A percentile compares a stretch with the other conserved stretches of the same genome.
Conservation (phyloP, 1,140 invertebrate genomes). For the Diabrotica virgifera region DNA sequence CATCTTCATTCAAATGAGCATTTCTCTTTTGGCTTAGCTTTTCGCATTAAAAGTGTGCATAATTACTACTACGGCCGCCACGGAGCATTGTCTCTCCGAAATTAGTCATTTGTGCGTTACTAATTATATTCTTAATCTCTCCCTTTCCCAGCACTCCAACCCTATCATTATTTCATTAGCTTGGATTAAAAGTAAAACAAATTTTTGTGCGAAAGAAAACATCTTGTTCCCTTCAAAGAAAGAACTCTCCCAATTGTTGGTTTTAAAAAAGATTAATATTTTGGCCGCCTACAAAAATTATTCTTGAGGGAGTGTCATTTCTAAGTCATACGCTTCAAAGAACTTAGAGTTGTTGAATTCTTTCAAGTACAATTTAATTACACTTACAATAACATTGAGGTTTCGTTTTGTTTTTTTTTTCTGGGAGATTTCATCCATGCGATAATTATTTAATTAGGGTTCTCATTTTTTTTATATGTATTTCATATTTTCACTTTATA, state of each 20-base stretch:
- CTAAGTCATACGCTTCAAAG: not conserved
- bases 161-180: slow-evolving; percentile 34
- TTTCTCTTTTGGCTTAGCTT: slow-evolving; percentile 32
- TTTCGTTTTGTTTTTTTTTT: no score
- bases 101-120: slow-evolving; percentile 47
- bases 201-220: slow-evolving; percentile 22
- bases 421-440: no score
- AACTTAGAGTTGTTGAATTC: not conserved
- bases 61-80: slow-evolving; percentile 46
- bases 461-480: no score
- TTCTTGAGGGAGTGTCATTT: not conserved
- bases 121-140: slow-evolving; percentile 46
- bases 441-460: no score
- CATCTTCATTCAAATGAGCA: slow-evolving; percentile 49
- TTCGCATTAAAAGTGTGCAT: slow-evolving; percentile 48
- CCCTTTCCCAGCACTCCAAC: slow-evolving; percentile 25
- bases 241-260: slow-evolving; percentile 1
- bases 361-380: not conserved
- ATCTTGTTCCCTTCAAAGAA: slow-evolving; percentile 18
- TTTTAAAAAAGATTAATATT: slow-evolving; percentile 1
- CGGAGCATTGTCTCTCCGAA: slow-evolving; percentile 41
- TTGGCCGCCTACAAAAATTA: not conserved
- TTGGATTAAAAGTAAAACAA: slow-evolving; percentile 22
- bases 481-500: no score
- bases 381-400: not conserved